phyloP scores from a whole-genome alignment of 1,140 invertebrate genomes.

The Orius insidiosus region DNA sequence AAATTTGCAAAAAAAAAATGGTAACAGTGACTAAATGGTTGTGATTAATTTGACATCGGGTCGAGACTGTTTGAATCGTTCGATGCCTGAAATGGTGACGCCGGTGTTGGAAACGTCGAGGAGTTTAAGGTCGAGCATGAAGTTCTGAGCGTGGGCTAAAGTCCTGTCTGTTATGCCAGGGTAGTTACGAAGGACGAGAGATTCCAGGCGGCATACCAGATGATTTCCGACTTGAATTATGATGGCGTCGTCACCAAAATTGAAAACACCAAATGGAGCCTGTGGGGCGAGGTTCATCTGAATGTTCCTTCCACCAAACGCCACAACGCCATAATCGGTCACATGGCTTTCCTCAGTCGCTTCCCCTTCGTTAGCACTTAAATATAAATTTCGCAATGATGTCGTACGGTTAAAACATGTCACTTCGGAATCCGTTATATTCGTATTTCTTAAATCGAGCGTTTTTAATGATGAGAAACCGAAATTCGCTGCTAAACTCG shows the following conservation, averaged over 20 bases:
- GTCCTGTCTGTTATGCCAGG: slow-evolving; percentile 42
- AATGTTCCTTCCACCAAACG: slow-evolving; percentile 7
- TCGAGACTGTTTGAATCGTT: slow-evolving; percentile 32
- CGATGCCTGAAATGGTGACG: slow-evolving; percentile 34
- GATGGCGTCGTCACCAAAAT: no score
- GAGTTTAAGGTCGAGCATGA: slow-evolving; percentile 34
- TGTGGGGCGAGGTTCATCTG: neutral
- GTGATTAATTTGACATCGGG: slow-evolving; percentile 23
- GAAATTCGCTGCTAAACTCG: slow-evolving; percentile 48
- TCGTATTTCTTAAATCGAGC: slow-evolving; percentile 44
- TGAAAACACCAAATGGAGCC: neutral
- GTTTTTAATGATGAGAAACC: slow-evolving; percentile 43
- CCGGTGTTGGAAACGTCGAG: slow-evolving; percentile 43
- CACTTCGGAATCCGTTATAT: slow-evolving; percentile 46
- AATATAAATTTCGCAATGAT: slow-evolving; percentile 38
- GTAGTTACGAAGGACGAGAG: slow-evolving; percentile 36
- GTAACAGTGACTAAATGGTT: neutral
- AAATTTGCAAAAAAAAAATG: no score
- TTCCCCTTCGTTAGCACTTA: slow-evolving; percentile 30
- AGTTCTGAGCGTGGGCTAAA: slow-evolving; percentile 36
- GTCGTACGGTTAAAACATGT: slow-evolving; percentile 42
- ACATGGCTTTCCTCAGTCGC: neutral
- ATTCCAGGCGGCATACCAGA: slow-evolving; percentile 16
- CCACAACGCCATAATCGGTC: slow-evolving; percentile 15
- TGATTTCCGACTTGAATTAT: neutral